Base-by-base conservation (phyloP, 23 tunicate genomes). In the Aplidium turbinatum region DNA sequence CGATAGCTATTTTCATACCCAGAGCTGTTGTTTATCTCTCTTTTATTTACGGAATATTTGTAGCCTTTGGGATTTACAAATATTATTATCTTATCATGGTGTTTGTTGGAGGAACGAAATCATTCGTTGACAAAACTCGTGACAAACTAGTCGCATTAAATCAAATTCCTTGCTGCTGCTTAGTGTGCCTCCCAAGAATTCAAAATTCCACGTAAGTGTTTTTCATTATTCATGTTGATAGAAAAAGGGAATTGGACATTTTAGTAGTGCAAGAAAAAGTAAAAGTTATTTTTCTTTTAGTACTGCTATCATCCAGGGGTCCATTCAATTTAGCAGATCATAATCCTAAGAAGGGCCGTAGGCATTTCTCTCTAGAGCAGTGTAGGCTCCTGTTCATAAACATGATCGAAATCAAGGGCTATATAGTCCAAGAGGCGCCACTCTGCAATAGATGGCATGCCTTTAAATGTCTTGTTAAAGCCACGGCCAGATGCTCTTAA, bases 41-140 rank as follows among this genome's bases (percentile, higher is more conserved):
- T 6, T 91, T 91, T 47, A 45, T 91, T 70, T 84, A 74, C 77
- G 78, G 62, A 47, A 91, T 91, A 25, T 91, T 84, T 66, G 65
- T 78, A 16, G 97, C 97, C 0, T 91, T 69, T 67, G 90, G 91
- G 11, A 73, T 64, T 3, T 91, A 91, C 83, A 91, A 91, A 60
- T 84, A 73, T 63, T 91, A 84, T 60, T 84, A 91, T 65, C 63
- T 91, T 31, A 91, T 91, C 51, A 75, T 91, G 28, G 77, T 76
- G 0, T 91, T 91, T 68, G 81, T 82, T 67, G 97, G 97, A 3
- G 97, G 97, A 46, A 79, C 86, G 2, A 32, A 57, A 39, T 58
- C 91, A 0, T 91, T 84, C 57, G 91, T 91, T 5, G 97, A 91
- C n/a, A 91, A 91, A 67, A 84, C 82, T 31, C 4, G 71, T 0